Percentiles rank a stretch among this genome's conserved stretches.
Evolutionary conservation across 2,797 vertebrate genomes (phyloP).

Genomic region (Triplophysa yarkandensis): DNA sequence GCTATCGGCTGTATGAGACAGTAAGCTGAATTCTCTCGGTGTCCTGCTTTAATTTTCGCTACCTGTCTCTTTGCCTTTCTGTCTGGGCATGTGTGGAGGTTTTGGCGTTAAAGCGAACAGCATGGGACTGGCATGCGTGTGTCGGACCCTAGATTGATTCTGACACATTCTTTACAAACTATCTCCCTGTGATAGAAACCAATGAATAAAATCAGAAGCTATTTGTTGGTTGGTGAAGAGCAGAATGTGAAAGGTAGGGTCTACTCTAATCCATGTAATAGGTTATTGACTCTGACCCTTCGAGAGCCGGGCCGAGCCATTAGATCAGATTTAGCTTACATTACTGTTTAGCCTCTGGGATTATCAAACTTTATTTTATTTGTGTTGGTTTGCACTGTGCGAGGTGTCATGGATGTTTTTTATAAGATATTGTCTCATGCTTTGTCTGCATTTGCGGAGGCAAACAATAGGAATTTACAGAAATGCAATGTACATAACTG

Average conservation of each 20-base stretch:
- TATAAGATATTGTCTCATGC: conserved; percentile 27
- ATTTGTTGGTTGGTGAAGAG: conserved; percentile 71
- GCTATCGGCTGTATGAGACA: background rate
- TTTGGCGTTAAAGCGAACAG: conserved; percentile 64
- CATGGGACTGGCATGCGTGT: conserved; percentile 59
- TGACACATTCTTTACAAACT: conserved; percentile 72
- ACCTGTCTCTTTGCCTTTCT: conserved; percentile 27
- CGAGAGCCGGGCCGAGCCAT: conserved; percentile 65
- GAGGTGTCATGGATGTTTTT: conserved; percentile 47
- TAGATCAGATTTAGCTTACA: conserved; percentile 66
- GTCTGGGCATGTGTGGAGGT: conserved; percentile 65
- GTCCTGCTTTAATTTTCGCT: conserved; percentile 18
- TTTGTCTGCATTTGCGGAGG: no score
- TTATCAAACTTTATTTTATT: conserved; percentile 60
- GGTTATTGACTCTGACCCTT: conserved; percentile 76
- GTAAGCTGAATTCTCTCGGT: conserved; percentile 16
- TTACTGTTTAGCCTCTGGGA: conserved; percentile 61
- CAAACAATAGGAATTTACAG: no score
- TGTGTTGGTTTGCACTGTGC: conserved; percentile 58
- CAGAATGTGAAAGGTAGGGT: conserved; percentile 62
- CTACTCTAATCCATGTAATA: conserved; percentile 74
- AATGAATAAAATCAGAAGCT: conserved; percentile 82
- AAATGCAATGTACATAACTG: no score
- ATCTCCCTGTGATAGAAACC: conserved; percentile 76
- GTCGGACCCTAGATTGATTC: conserved; percentile 72